These are phyloP conservation scores for Neomorphus geoffroyi DNA, from an alignment of 2,797 vertebrate genomes.

Conservation along the genomic window DNA sequence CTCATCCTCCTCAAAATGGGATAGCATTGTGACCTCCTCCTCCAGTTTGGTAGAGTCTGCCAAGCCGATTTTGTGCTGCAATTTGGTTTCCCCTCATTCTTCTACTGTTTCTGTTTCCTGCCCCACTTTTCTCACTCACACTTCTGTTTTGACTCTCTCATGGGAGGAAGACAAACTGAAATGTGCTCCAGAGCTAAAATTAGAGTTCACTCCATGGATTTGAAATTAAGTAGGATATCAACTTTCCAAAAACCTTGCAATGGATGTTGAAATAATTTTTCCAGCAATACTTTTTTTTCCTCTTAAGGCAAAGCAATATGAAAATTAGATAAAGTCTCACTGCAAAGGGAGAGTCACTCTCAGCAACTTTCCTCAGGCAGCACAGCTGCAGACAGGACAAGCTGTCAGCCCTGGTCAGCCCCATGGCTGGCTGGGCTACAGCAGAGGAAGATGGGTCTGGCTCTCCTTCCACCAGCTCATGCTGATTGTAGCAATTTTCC, in stretches of 20 bases:
- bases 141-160: neutral
- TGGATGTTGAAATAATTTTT: slow-evolving; percentile 22
- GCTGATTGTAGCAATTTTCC: neutral
- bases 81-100: neutral
- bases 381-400: neutral
- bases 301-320: neutral
- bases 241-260: neutral
- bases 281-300: neutral
- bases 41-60: neutral
- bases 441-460: neutral
- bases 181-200: neutral
- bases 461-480: neutral
- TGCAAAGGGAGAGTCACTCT: neutral
- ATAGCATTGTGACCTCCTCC: neutral
- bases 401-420: neutral
- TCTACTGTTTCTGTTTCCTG: neutral
- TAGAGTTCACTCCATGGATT: neutral
- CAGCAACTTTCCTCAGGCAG: neutral
- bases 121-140: neutral
- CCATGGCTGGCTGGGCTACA: neutral
- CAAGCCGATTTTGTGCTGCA: neutral
- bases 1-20: neutral
- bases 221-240: neutral
- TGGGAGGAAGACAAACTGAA: neutral
- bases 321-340: neutral